phyloP scores from a whole-genome alignment of 2,888 invertebrate species.

The Nebria salina region DNA sequence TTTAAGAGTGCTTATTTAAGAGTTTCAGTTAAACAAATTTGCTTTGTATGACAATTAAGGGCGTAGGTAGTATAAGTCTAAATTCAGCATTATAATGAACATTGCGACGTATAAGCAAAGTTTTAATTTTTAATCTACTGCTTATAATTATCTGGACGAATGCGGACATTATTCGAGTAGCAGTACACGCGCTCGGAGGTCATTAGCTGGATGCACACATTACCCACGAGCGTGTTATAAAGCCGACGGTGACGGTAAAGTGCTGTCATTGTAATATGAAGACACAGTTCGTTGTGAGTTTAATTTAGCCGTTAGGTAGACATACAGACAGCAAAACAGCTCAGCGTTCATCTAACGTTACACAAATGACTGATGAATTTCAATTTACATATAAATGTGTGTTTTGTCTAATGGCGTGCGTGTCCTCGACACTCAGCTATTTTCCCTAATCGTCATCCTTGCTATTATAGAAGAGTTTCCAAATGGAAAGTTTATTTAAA shows the following conservation, averaged over 20 bases:
- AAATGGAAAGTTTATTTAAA: not conserved
- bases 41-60: not conserved
- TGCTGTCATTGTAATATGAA: constrained; percentile 22
- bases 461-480: not conserved
- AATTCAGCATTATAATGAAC: not conserved
- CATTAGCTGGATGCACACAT: constrained; percentile 8
- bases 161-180: constrained; percentile 3
- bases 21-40: not conserved
- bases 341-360: not conserved
- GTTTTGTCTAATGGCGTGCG: not conserved
- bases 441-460: not conserved
- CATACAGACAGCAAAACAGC: not conserved
- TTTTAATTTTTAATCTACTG: constrained; percentile 2
- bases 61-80: not conserved
- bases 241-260: not conserved
- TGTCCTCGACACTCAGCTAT: not conserved
- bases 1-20: too few species aligned
- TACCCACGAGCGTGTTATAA: not conserved
- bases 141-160: constrained; percentile 3
- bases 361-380: constrained; percentile 2
- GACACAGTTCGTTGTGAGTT: constrained; percentile 2
- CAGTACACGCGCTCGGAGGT: constrained; percentile 16
- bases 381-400: not conserved
- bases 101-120: not conserved
- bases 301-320: constrained; percentile 15